Evolutionary conservation across 1,140 invertebrate species (phyloP), one percentile per base, ranked within the genome.

Genomic region (Cydia amplana): DNA sequence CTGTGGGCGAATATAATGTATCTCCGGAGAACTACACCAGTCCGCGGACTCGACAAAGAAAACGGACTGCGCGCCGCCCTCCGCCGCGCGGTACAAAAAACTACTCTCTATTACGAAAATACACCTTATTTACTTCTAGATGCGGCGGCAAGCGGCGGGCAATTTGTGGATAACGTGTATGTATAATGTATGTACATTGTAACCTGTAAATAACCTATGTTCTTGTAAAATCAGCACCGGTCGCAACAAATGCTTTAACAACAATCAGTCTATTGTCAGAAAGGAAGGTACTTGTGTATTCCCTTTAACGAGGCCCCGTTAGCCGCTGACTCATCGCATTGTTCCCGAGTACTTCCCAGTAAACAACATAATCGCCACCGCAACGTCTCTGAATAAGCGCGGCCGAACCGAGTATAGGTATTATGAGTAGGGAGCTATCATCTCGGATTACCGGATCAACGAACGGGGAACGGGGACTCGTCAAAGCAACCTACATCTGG

Each of bases 241-340:
- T 91, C 79, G 91, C 91, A 91, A 93, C 91, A 88, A 91, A 93
- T 90, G 91, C 89, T 89, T 86, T 84, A 93, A 93, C 91, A 91
- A 92, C 88, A 79, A 91, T 93, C 91, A 93, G 91, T 93, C 91
- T 93, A 93, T 93, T 91, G 91, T 93, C 88, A 89, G 85, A 89
- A 91, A 91, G 87, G 89, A 91, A 91, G 87, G 88, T 91, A 88
- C 82, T 82, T 77, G 80, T 81, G 82, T 79, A 82, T 75, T 85
- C 82, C 80, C 83, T 80, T 83, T 81, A 77, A 87, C 87, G 87
- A 88, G 86, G 78, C 82, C 83, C 84, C 75, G 77, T 82, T 82
- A 86, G 82, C 83, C 80, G 82, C 23, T 80, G 80, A 82, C 75
- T 77, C 73, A 74, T 72, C 72, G 65, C 72, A 73, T 73, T 49